A percentile compares a stretch with the other conserved stretches of the same genome.
These are phyloP conservation scores for Drosophila dives DNA, from an alignment of 2,888 invertebrate species.

Conservation along the genomic window DNA sequence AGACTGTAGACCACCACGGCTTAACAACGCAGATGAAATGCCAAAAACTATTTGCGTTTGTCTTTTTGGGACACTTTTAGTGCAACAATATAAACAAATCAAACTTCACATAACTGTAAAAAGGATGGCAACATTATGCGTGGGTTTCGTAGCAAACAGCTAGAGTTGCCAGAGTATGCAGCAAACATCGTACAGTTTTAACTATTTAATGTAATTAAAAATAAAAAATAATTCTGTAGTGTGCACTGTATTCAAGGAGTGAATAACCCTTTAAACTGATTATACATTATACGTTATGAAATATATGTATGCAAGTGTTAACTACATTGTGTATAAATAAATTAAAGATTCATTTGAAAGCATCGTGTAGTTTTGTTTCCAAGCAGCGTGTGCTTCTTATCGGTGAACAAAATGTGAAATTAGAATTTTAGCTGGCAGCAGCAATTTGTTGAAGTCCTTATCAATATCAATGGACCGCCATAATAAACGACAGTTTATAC, in stretches of 20 bases:
- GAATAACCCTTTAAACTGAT: constrained; percentile 40
- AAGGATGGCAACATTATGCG: not conserved
- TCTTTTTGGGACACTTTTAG: constrained; percentile 13
- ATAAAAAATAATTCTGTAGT: too few relatives aligned
- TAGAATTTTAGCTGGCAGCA: constrained; percentile 40
- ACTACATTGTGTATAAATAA: constrained; percentile 12
- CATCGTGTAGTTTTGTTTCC: constrained; percentile 51
- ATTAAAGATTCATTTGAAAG: constrained; percentile 45
- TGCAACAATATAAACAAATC: not conserved
- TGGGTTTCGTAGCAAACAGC: not conserved
- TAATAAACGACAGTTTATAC: constrained; percentile 3
- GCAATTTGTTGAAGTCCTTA: constrained; percentile 48
- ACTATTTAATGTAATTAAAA: not conserved
- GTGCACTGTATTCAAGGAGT: constrained; percentile 11
- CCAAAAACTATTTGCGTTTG: constrained; percentile 8
- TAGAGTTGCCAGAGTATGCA: not conserved
- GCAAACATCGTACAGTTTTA: not conserved
- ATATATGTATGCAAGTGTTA: constrained; percentile 6
- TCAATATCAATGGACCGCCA: constrained; percentile 43
- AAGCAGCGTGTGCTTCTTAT: constrained; percentile 48
- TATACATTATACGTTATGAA: not conserved
- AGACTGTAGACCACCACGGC: constrained; percentile 18
- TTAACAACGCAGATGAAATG: constrained; percentile 31
- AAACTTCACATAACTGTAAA: not conserved
- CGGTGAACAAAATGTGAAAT: constrained; percentile 39